These are phyloP conservation scores for Cyprinodon brontotheroides DNA, from an alignment of 2,113 vertebrate species.

Conservation along the genomic window DNA sequence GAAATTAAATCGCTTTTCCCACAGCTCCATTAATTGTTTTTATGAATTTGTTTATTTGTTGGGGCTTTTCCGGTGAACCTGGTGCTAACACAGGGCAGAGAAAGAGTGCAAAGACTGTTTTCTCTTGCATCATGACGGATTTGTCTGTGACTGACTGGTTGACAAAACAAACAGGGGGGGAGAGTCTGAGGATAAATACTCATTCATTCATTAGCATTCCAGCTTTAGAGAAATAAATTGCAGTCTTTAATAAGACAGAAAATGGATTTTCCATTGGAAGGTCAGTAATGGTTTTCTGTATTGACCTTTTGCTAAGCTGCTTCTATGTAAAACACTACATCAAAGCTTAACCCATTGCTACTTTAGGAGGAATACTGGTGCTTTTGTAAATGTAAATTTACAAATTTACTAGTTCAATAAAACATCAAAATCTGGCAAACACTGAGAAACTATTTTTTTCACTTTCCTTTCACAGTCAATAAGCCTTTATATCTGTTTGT, in stretches of 20 bases:
- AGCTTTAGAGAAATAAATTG: conserved; percentile 73
- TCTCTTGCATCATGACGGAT: conserved; percentile 54
- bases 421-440: not conserved
- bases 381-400: not conserved
- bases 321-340: conserved; percentile 45
- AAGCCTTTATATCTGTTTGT: conserved; percentile 25
- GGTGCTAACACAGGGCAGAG: conserved; percentile 25
- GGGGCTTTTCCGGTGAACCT: conserved; percentile 63
- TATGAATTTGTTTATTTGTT: conserved; percentile 71
- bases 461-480: conserved; percentile 20
- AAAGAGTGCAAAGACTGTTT: conserved; percentile 54
- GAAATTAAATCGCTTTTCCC: conserved; percentile 79
- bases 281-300: conserved; percentile 31
- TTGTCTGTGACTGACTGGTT: conserved; percentile 39
- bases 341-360: not conserved
- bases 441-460: not conserved
- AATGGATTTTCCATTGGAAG: conserved; percentile 56
- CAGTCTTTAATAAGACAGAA: conserved; percentile 30
- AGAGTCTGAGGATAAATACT: conserved; percentile 42
- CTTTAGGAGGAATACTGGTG: not conserved
- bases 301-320: conserved; percentile 4
- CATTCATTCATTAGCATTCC: conserved; percentile 57
- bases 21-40: conserved; percentile 76
- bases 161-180: conserved; percentile 12
- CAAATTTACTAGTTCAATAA: not conserved